Evolutionary conservation across 2,113 vertebrate species (phyloP), one percentile per base, ranked within the genome.

Genomic region (Bagarius yarrelli): DNA sequence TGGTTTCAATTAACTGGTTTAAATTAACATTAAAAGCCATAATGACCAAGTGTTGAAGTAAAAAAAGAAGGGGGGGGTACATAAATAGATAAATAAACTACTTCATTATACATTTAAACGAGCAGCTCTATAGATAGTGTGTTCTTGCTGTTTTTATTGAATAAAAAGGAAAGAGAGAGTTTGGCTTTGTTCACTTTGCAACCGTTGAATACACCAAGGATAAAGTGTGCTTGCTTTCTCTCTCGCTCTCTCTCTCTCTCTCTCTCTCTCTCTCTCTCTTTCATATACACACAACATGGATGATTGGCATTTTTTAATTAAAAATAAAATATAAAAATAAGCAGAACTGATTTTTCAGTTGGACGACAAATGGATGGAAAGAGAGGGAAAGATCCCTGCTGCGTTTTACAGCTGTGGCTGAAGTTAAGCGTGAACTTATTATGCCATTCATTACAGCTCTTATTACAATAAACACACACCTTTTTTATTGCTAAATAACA

Each of bases 391-490:
- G 88, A 92, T 72, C 1, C 18, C 70, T 53, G 70, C 18, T 72
- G 25, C 4, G 59, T 76, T 84, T 59, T 47, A 70, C 40, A 56
- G 66, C 78, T 79, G 70, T 36, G 81, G 55, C 30, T 69, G 59
- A 72, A 66, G 53, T 66, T 66, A 81, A 73, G 55, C 55, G 76
- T 79, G 86, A 90, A 89, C 88, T 88, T 89, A 89, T 91, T 84
- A 88, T 85, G 83, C 85, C 86, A 91, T 91, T 92, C 90, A 91
- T 93, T 92, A 91, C 83, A 78, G 86, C 59, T 67, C 86, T 88
- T 87, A 90, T 91, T 90, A 89, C 89, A 92, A 91, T 87, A 92
- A 92, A 88, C 87, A 90, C 84, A 86, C 86, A 87, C 69, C 86
- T 86, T n/a, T n/a, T 88, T 85, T 85, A 90, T 89, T 83, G 88